Evolutionary conservation across 2,113 vertebrate species (phyloP).

Genomic region (Ardeotis arabs): DNA sequence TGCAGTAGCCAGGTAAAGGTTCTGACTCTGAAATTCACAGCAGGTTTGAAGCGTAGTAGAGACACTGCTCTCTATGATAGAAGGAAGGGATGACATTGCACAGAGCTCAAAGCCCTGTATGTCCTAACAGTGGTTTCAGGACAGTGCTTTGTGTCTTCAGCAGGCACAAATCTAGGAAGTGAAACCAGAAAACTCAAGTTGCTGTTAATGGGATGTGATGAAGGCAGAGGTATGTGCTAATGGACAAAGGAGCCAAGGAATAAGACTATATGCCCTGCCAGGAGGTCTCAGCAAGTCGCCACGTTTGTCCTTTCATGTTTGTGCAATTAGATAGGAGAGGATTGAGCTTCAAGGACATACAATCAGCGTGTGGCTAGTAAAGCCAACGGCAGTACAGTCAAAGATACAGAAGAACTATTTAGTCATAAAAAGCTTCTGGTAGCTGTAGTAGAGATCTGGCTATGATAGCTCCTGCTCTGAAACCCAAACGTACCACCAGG

Average conservation of each 20-base stretch:
- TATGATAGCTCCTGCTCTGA: not conserved
- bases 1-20: not conserved
- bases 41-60: not conserved
- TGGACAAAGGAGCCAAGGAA: not conserved
- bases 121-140: not conserved
- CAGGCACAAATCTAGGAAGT: not conserved
- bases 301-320: not conserved
- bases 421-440: not conserved
- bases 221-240: not conserved
- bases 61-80: not conserved
- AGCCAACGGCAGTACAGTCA: not conserved
- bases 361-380: not conserved
- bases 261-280: not conserved
- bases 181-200: not conserved
- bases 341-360: not conserved
- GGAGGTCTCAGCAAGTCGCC: not conserved
- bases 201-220: not conserved
- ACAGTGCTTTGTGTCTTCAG: not conserved
- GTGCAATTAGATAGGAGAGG: not conserved
- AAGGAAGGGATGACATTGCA: not conserved
- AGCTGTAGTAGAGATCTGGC: not conserved
- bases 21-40: not conserved
- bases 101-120: not conserved
- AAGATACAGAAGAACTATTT: not conserved
- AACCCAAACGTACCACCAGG: rapidly evolving